Evolutionary conservation across 2,113 vertebrate species (phyloP), one percentile per base, ranked within the genome.

Genomic region (Sus scrofa): DNA sequence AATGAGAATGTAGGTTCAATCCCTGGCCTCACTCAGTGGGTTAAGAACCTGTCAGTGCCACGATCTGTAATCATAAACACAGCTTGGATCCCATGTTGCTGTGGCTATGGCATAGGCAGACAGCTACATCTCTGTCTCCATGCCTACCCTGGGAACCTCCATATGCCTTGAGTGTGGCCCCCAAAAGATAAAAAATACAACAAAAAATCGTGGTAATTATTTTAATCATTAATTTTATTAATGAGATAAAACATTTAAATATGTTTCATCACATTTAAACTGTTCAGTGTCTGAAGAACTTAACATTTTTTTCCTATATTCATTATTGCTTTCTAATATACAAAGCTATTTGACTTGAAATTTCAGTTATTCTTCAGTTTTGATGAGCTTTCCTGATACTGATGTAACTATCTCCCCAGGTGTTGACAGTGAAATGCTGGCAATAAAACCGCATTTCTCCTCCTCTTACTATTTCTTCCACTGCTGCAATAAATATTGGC

Each of bases 181-280:
- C 8, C 4, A 44, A 44, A 44, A 8, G 4, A 44, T 44, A 6
- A 44, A 44, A 44, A 44, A 44, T 4, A 44, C 44, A 44, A 44
- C 44, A 44, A 44, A 44, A 44, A 44, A 44, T 44, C n/a, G n/a
- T 8, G 44, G n/a, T 50, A 11, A 73, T 75, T 52, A 60, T 18
- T 79, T 44, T 74, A 7, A 44, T 79, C 9, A 78, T 6, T 83
- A 73, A 54, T 58, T 94, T 89, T 22, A 63, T 67, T 73, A 95
- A 65, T 77, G 6, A 63, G 19, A n/a, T 82, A 91, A 1, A 56
- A 73, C 3, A 56, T 77, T 70, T 44, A 75, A 56, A 85, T 52
- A 62, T 62, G 13, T 68, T 67, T 52, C 56, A 65, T 79, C 14
- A 68, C 7, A 82, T n/a, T 85, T 70, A 89, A 58, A 2, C n/a